Evolutionary conservation across 2,113 vertebrate species (phyloP), one percentile per base, ranked within the genome.

Genomic region (Glareola pratincola): DNA sequence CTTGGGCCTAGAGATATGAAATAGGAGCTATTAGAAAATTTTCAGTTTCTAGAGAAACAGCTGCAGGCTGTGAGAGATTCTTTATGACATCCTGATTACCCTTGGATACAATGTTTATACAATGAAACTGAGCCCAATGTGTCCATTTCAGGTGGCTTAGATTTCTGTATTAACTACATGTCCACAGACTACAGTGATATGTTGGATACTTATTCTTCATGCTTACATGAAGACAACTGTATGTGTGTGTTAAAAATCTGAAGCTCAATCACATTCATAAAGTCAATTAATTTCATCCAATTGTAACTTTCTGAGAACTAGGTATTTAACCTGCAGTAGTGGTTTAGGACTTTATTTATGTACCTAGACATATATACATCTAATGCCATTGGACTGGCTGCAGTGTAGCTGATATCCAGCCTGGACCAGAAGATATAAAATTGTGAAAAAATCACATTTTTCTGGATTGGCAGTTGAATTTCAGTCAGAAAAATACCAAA

Each of bases 361-460:
- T 66, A 54, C 24, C 21, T 39, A 69, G 7, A 45, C 14, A 78
- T 12, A 78, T 12, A 32, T 34, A 63, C 26, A 26, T n/a, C 27
- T 51, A 59, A 47, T 64, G 37, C 37, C 1, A 34, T 7, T 62
- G 0, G 0, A 67, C 7, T 63, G 13, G 5, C 21, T 85, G 4
- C 18, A 82, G 27, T 24, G 36, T 53, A 39, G 8, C 12, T 59
- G 48, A 47, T 32, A 54, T 14, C 6, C 41, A 62, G 51, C 82
- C 10, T 12, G 4, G 2, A 71, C 19, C 15, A 51, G 9, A 3
- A 88, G 34, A 43, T 12, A 56, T 4, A 43, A 56, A 69, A 8
- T 3, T 43, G 5, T 32, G 8, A 54, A 69, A 85, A 71, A 66
- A 13, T 7, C 7, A 17, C 24, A 30, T 54, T 84, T 8, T 59